phyloP scores from a whole-genome alignment of 2,113 vertebrate species.

The Maccullochella peelii region DNA sequence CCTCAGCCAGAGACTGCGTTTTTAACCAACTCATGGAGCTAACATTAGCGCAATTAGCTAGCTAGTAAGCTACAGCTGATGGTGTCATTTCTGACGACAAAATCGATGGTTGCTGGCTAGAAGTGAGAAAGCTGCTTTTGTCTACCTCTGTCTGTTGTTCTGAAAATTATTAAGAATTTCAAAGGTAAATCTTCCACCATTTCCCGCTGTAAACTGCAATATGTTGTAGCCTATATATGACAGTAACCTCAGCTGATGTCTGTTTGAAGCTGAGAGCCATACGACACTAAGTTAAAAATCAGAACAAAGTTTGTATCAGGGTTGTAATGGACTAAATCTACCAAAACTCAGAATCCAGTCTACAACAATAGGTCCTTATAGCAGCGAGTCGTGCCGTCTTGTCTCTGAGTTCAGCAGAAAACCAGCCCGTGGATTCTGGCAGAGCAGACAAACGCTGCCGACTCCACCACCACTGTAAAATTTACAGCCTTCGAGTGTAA shows the following conservation, averaged over 20 bases:
- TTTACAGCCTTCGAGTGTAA: constrained; percentile 75
- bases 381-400: constrained; percentile 28
- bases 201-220: too few relatives aligned
- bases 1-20: too few relatives aligned
- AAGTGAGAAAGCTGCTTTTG: neutral
- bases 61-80: too few relatives aligned
- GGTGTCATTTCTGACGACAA: too few relatives aligned
- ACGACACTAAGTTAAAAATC: neutral
- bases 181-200: too few relatives aligned
- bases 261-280: neutral
- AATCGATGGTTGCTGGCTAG: too few relatives aligned
- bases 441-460: constrained; percentile 58
- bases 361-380: constrained; percentile 24
- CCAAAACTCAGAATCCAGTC: neutral
- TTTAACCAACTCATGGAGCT: too few relatives aligned
- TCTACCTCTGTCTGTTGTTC: neutral
- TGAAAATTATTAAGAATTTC: too few relatives aligned
- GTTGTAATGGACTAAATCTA: neutral
- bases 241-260: neutral
- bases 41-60: too few relatives aligned
- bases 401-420: constrained; percentile 38
- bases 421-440: constrained; percentile 56
- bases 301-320: neutral
- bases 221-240: too few relatives aligned
- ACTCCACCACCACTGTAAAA: constrained; percentile 70